Percentiles rank a stretch among this genome's conserved stretches.
These are phyloP conservation scores for Lutjanus campechanus DNA, from an alignment of 2,797 vertebrate genomes.

Conservation along the genomic window DNA sequence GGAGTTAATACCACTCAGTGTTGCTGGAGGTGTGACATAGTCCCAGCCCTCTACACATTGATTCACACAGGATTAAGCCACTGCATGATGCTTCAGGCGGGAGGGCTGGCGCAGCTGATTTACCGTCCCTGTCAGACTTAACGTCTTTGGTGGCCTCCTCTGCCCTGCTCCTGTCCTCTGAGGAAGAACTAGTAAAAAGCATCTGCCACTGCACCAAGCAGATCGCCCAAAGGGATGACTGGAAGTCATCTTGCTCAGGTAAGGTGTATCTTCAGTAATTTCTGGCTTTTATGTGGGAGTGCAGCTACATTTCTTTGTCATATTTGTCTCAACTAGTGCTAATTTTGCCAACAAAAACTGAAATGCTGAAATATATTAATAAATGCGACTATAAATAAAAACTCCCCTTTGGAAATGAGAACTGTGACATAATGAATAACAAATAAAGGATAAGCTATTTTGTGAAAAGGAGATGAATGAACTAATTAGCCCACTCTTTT, in stretches of 20 bases:
- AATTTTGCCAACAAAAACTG: neutral
- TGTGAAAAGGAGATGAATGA: neutral
- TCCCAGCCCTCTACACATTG: slow-evolving; percentile 67
- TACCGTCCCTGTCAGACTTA: slow-evolving; percentile 76
- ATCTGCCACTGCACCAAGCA: slow-evolving; percentile 58
- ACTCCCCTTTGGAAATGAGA: neutral
- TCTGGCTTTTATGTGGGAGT: neutral
- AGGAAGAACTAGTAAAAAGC: slow-evolving; percentile 43
- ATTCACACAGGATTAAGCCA: slow-evolving; percentile 78
- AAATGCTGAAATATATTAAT: too few relatives aligned
- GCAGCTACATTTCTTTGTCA: neutral
- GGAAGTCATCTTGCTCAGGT: slow-evolving; percentile 80
- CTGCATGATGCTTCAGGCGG: slow-evolving; percentile 77
- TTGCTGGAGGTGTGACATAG: slow-evolving; percentile 78
- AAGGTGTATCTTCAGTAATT: slow-evolving; percentile 36
- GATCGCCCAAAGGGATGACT: slow-evolving; percentile 79
- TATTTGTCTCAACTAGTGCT: neutral
- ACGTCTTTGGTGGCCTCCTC: slow-evolving; percentile 74
- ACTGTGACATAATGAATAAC: neutral
- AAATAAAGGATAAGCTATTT: neutral
- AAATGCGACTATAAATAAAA: neutral
- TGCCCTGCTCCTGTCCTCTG: slow-evolving; percentile 54
- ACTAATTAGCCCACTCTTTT: neutral
- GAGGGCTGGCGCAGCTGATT: slow-evolving; percentile 75
- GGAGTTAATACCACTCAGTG: slow-evolving; percentile 61